A percentile compares a stretch with the other conserved stretches of the same genome.
Conservation (phyloP, 1,140 invertebrate species). For the Drosophila varians region DNA sequence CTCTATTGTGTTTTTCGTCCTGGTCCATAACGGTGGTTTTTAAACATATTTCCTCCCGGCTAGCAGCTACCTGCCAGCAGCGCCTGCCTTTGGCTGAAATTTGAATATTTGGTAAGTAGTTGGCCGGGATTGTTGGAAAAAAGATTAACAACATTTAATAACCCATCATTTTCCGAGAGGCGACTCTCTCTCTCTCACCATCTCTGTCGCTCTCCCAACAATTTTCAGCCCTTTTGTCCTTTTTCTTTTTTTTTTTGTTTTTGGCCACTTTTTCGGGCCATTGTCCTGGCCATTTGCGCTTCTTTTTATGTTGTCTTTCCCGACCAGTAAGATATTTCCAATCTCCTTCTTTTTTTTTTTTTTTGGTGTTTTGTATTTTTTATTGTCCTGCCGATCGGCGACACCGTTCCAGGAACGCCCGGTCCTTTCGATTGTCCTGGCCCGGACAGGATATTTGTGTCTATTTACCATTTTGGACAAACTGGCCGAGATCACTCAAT, state of each 20-base stretch:
- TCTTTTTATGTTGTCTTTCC: conserved; percentile 42
- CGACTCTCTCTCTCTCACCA: not conserved
- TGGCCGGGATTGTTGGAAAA: conserved; percentile 12
- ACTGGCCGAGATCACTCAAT: not conserved
- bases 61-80: conserved; percentile 23
- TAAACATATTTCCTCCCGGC: not conserved
- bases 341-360: conserved; percentile 27
- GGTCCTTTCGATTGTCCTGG: not conserved
- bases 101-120: conserved; percentile 54
- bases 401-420: conserved; percentile 49
- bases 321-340: conserved; percentile 40
- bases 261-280: conserved; percentile 66
- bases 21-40: conserved; percentile 52
- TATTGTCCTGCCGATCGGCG: conserved; percentile 51
- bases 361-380: conserved; percentile 51
- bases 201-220: conserved; percentile 15
- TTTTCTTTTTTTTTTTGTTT: too few species aligned
- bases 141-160: conserved; percentile 81
- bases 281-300: conserved; percentile 67
- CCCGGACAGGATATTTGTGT: conserved; percentile 11
- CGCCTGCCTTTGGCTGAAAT: conserved; percentile 43
- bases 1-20: conserved; percentile 46
- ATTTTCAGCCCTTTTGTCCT: conserved; percentile 53
- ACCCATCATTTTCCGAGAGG: conserved; percentile 67
- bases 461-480: not conserved